Conservation (phyloP, 2,113 vertebrate genomes). For the Rhombomys opimus region DNA sequence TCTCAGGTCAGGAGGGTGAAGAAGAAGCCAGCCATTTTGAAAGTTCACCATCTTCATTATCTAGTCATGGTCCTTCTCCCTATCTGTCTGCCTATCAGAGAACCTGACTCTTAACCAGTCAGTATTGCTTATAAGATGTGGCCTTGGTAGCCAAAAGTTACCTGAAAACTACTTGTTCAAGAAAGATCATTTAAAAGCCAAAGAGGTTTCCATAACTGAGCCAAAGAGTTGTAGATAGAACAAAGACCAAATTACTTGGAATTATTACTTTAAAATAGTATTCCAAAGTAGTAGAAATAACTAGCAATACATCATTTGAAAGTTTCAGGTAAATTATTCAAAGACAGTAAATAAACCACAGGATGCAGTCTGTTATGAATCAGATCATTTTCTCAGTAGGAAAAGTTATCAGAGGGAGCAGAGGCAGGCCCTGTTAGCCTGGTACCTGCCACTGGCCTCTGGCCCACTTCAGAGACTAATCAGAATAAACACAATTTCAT, state of each 20-base stretch:
- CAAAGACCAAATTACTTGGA: background rate
- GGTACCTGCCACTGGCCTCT: background rate
- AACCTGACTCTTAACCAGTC: too few species aligned
- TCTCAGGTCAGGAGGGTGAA: background rate
- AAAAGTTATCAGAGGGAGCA: background rate
- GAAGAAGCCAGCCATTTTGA: background rate
- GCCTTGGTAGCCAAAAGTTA: background rate
- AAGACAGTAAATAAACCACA: background rate
- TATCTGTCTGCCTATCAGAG: background rate
- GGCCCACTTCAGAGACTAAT: background rate
- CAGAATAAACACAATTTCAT: fast-evolving
- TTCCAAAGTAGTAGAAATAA: background rate
- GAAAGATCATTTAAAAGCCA: background rate
- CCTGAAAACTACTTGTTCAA: background rate
- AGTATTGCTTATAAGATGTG: background rate
- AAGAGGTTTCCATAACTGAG: background rate
- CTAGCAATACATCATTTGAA: background rate
- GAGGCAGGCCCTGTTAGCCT: background rate
- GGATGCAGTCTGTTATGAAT: background rate
- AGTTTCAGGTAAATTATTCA: background rate
- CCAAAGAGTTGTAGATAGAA: background rate
- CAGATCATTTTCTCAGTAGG: background rate
- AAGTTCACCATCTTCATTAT: background rate
- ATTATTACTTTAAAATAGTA: background rate
- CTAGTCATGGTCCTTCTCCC: background rate